phyloP scores from a whole-genome alignment of 2,113 vertebrate genomes.

The Sylvicapra grimmia region DNA sequence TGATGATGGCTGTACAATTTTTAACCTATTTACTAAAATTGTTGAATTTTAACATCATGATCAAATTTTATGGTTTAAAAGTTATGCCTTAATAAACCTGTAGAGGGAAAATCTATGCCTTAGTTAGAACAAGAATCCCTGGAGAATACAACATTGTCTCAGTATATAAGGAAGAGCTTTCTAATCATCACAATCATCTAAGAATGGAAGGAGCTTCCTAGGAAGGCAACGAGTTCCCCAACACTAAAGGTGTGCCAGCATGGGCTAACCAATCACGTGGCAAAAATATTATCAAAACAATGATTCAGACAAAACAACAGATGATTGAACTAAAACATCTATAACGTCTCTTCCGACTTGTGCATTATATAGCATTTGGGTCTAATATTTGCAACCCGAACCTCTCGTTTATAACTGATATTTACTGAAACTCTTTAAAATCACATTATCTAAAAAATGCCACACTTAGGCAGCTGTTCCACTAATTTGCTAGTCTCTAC shows the following conservation, averaged over 20 bases:
- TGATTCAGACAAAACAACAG: background rate
- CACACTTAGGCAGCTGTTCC: background rate
- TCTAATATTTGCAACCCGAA: background rate
- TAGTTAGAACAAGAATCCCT: background rate
- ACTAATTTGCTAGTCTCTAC: background rate
- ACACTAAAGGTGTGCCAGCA: background rate
- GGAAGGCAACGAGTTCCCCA: background rate
- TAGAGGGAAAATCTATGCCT: background rate
- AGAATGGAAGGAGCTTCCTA: background rate
- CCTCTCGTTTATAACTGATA: background rate
- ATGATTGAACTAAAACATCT: background rate
- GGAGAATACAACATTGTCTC: background rate
- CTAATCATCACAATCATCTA: background rate
- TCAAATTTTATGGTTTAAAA: background rate
- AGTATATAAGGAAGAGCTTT: background rate
- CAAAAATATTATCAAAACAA: background rate
- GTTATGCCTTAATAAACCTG: background rate
- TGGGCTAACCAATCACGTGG: background rate
- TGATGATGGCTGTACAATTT: background rate
- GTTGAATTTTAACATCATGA: background rate
- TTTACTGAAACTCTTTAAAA: slow-evolving; percentile 10
- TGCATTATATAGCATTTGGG: background rate
- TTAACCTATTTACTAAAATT: background rate
- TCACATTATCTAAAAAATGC: background rate
- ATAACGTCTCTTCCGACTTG: background rate